These are phyloP conservation scores for Cairina moschata DNA, from an alignment of 2,113 vertebrate species.

Conservation along the genomic window DNA sequence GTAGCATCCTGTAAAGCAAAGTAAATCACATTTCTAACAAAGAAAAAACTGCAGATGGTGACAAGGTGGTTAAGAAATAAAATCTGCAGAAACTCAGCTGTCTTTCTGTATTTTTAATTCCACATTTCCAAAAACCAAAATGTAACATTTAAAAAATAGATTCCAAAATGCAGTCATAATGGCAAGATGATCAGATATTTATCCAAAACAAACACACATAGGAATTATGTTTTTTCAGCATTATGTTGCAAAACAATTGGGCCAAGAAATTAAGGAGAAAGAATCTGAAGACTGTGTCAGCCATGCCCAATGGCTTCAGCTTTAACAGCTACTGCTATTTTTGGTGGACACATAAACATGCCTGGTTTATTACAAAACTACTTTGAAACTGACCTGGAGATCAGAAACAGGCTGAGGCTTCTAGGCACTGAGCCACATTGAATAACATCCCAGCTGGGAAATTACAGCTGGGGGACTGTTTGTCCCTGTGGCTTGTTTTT, in stretches of 20 bases:
- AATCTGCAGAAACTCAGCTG: constrained; percentile 42
- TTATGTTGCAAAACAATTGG: constrained; percentile 44
- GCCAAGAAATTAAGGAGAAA: constrained; percentile 74
- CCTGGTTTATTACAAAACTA: constrained; percentile 49
- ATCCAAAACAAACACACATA: constrained; percentile 76
- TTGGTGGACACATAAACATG: constrained; percentile 63
- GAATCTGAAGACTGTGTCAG: constrained; percentile 67
- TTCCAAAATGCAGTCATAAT: constrained; percentile 24
- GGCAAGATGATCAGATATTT: constrained; percentile 20
- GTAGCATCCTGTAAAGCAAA: neutral
- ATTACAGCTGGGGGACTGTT: constrained; percentile 45
- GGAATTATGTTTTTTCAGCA: constrained; percentile 68
- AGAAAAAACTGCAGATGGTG: constrained; percentile 14
- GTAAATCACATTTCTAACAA: constrained; percentile 12
- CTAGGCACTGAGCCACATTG: constrained; percentile 46
- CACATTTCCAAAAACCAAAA: constrained; percentile 68
- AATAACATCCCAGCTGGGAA: constrained; percentile 66
- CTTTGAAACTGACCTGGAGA: constrained; percentile 49
- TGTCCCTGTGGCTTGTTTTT: constrained; percentile 50
- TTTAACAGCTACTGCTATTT: constrained; percentile 66
- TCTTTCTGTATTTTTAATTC: constrained; percentile 31
- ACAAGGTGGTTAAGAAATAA: constrained; percentile 59
- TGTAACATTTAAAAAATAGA: constrained; percentile 58
- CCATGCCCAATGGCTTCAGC: constrained; percentile 48
- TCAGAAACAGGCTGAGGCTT: constrained; percentile 46